phyloP scores from a whole-genome alignment of 2,113 vertebrate genomes.

The Pithys albifrons region DNA sequence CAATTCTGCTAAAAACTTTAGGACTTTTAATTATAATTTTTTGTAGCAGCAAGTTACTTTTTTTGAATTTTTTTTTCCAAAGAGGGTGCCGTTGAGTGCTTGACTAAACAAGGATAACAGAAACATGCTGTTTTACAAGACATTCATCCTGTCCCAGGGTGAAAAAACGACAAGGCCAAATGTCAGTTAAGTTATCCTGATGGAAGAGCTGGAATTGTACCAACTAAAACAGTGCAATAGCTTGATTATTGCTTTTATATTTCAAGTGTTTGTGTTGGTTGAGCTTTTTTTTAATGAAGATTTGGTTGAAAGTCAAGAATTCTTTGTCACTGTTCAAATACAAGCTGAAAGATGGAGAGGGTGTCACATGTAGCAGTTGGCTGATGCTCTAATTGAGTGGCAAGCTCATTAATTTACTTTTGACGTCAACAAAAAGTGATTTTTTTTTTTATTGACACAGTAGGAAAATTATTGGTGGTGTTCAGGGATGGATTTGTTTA shows the following conservation, averaged over 20 bases:
- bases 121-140: constrained; percentile 20
- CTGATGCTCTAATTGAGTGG: constrained; percentile 11
- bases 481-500: not conserved
- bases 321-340: not conserved
- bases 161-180: not conserved
- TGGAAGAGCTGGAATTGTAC: not conserved
- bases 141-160: not conserved
- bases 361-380: not conserved
- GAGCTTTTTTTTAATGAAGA: not conserved
- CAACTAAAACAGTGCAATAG: not conserved
- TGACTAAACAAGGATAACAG: not conserved
- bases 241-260: not conserved
- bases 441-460: constrained; percentile 10
- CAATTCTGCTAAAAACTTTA: not conserved
- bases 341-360: not conserved
- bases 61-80: not conserved
- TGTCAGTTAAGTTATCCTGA: not conserved
- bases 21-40: not conserved
- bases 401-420: constrained; percentile 40
- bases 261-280: constrained; percentile 31
- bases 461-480: not conserved
- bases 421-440: constrained; percentile 36
- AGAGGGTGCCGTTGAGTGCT: not conserved
- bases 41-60: not conserved
- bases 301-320: constrained; percentile 27